A percentile compares a stretch with the other conserved stretches of the same genome.
Evolutionary conservation across 2,888 invertebrate species (phyloP).

Genomic region (Lepidocyrtoides sp.): DNA sequence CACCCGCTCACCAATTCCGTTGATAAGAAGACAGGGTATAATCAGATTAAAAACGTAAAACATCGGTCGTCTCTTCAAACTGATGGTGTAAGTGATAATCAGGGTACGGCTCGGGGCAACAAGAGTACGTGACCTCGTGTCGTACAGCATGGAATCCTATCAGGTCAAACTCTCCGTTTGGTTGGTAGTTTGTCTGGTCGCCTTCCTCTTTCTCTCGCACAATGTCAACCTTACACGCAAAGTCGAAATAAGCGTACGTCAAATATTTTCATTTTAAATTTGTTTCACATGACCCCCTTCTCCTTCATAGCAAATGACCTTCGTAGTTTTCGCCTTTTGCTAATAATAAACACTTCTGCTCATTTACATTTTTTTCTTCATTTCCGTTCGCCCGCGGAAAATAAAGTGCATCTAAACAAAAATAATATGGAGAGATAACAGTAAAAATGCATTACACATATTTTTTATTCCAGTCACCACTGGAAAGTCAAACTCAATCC

Average conservation of each 20-base stretch:
- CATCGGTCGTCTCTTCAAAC: slow-evolving; percentile 92
- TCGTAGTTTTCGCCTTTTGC: no score
- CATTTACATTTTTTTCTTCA: slow-evolving; percentile 18
- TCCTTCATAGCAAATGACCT: no score
- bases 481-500: background rate
- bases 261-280: no score
- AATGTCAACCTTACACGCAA: no score
- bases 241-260: no score
- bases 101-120: slow-evolving; percentile 89
- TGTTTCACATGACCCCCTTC: no score
- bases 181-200: slow-evolving; percentile 95
- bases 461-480: background rate
- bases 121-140: slow-evolving; percentile 91
- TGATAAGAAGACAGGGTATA: slow-evolving; percentile 94
- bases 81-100: slow-evolving; percentile 94
- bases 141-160: slow-evolving; percentile 90
- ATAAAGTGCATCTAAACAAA: background rate
- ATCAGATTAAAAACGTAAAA: slow-evolving; percentile 96
- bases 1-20: slow-evolving; percentile 93
- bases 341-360: no score
- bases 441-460: background rate
- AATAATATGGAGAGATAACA: background rate
- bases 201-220: slow-evolving; percentile 93
- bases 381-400: background rate
- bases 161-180: slow-evolving; percentile 96